phyloP scores from a whole-genome alignment of 2,888 invertebrate species.

The Cancer borealis region DNA sequence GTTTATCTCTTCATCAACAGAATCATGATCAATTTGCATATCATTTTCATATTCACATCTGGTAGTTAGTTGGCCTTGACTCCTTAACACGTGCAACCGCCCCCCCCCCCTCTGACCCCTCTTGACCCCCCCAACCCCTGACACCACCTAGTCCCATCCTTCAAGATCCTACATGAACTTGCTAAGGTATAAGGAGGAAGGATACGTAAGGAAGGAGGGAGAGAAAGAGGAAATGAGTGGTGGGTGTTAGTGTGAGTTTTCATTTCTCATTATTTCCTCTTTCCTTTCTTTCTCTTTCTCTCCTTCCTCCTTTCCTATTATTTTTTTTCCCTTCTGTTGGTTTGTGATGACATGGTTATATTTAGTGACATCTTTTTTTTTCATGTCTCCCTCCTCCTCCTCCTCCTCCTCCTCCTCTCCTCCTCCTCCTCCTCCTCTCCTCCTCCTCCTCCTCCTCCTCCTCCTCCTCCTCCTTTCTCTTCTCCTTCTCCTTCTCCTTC shows the following conservation, averaged over 20 bases:
- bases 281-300: not conserved
- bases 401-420: not conserved
- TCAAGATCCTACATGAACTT: not conserved
- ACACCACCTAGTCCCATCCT: not conserved
- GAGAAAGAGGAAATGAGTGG: not conserved
- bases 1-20: too few species aligned
- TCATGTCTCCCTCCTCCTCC: not conserved
- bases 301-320: not conserved
- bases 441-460: not conserved
- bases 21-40: too few species aligned
- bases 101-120: not conserved
- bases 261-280: not conserved
- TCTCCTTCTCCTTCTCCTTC: conserved; percentile 8
- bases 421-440: not conserved
- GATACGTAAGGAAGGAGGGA: not conserved
- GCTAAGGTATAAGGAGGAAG: not conserved
- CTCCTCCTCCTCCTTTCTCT: not conserved
- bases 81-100: not conserved
- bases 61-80: too few species aligned
- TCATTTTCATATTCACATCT: too few species aligned
- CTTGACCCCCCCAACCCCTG: not conserved
- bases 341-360: not conserved
- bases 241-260: not conserved
- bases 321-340: not conserved
- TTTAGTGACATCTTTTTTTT: not conserved